phyloP scores from a whole-genome alignment of 2,888 invertebrate species.

The Scaptomyza reducta region DNA sequence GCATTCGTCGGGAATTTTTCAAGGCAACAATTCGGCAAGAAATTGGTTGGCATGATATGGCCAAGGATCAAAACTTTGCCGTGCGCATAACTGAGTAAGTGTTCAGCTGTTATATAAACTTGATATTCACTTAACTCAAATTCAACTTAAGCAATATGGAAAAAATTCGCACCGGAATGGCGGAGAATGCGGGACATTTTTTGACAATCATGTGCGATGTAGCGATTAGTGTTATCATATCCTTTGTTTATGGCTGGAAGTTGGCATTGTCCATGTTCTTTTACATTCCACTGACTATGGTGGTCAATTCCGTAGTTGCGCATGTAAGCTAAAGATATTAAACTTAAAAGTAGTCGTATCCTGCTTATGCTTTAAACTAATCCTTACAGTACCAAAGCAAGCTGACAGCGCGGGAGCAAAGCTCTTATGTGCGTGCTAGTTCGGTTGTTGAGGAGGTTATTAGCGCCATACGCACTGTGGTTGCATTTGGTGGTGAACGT shows the following conservation, averaged over 20 bases:
- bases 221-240: conserved; percentile 84
- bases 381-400: conserved; percentile 87
- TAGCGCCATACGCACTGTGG: conserved; percentile 89
- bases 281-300: conserved; percentile 90
- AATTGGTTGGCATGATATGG: conserved; percentile 89
- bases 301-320: conserved; percentile 89
- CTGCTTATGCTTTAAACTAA: neutral
- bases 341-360: neutral
- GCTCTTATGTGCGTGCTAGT: conserved; percentile 90
- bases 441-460: conserved; percentile 91
- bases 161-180: conserved; percentile 92
- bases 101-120: neutral
- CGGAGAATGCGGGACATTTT: conserved; percentile 91
- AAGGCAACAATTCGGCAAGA: conserved; percentile 88
- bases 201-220: conserved; percentile 86
- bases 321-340: conserved; percentile 84
- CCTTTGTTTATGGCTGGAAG: conserved; percentile 92
- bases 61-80: conserved; percentile 89
- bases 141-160: conserved; percentile 87
- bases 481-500: conserved; percentile 90
- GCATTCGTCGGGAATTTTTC: conserved; percentile 87
- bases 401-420: conserved; percentile 87
- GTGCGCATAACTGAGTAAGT: conserved; percentile 89
- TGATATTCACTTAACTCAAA: neutral
- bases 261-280: conserved; percentile 91